Base-by-base conservation (phyloP, 2,113 vertebrate species). In the Puffinus mauretanicus region DNA sequence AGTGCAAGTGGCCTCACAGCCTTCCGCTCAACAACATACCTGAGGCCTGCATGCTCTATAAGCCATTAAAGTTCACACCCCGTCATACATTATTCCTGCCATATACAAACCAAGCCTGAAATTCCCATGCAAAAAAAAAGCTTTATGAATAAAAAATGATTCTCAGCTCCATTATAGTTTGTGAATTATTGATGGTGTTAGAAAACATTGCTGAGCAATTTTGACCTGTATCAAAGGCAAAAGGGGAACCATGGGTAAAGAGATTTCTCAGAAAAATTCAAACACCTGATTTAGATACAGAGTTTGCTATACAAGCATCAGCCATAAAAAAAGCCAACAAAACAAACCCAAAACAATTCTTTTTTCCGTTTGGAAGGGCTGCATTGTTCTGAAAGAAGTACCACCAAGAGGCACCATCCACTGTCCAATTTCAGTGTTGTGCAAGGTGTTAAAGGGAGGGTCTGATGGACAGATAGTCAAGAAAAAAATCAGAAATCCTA, bases 111-210 rank as follows among this genome's bases (percentile, higher is more conserved):
- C 25, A 77, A 82, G 11, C 20, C 42, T 27, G 42, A 38, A 30
- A 67, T 69, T 81, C 70, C 75, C 30, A 24, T 65, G 29, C 6
- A 83, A 17, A 60, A 60, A 42, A 62, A 67, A 62, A 29, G 17
- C 52, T 64, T 94, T 81, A 91, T 90, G 61, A 94, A 78, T 82
- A 65, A 95, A 88, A 95, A 78, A 62, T 38, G 4, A 76, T 90
- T 64, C 64, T 47, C 13, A 25, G 38, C 51, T 94, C 69, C 73
- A 42, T 93, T 81, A 77, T 57, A 71, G 62, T 66, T 89, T 32
- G 32, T 94, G 19, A 73, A 83, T 92, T 82, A 95, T 81, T 96
- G 88, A 92, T 44, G 16, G 73, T 40, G 25, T 44, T 65, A 32
- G 62, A 58, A 93, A 94, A 91, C 29, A 57, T 24, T 51, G 52